Base-by-base conservation (phyloP, 53 echinoderm and acorn worm species). In the Crossaster papposus region DNA sequence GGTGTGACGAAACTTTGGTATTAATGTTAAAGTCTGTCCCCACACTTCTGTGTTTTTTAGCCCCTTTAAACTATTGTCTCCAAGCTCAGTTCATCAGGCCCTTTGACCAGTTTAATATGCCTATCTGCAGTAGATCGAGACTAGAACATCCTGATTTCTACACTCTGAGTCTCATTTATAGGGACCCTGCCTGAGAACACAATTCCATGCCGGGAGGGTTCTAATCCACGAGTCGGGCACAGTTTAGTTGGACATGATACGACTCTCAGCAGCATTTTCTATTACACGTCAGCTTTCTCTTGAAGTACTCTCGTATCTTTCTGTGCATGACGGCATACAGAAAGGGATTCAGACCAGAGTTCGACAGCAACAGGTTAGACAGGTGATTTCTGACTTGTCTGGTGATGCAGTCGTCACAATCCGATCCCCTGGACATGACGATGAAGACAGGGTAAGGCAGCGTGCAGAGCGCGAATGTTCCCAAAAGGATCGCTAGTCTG, bases 281-380 rank as follows among this genome's bases (percentile, higher is more conserved):
- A 24, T 28, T 68, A 68, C 68, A 68, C 10, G 87, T 84, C 8
- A 91, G 65, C 76, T 78, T 78, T 18, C 22, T 78, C 54, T 65
- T 65, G 54, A 62, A 91, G 36, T 78, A 91, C 70, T 85, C 54
- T 30, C 91, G 62, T 5, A 91, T 91, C 70, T 76, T 78, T 53
- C 78, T 51, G 65, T 91, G 91, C 78, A 85, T 91, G 50, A 78
- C 29, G 4, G 85, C 91, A 63, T 91, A 91, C 53, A 91, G 65
- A 36, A 84, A 91, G 31, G 91, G 91, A 70, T 91, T 91, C 18
- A 91, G 53, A 52, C 64, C 84, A 14, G 91, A 91, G 14, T 91
- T 91, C 52, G 85, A 91, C 24, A 91, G 68, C 14, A 85, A 36
- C 78, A 91, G 37, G 55, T 72, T 91, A 11, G 85, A 78, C 32